Conservation (phyloP, 2,113 vertebrate species). For the Poeciliopsis occidentalis region DNA sequence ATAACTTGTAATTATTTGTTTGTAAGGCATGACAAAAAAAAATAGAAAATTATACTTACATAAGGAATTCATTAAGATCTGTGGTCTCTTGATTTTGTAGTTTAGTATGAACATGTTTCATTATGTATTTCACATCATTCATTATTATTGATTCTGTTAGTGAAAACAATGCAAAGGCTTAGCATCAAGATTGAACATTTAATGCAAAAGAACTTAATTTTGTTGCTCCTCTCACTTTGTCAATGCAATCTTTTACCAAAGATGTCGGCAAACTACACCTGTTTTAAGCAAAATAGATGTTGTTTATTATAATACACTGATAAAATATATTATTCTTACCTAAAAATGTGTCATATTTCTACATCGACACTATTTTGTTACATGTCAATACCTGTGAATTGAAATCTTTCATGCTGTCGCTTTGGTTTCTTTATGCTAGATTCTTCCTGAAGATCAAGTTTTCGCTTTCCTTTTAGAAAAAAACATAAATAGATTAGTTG, state of each 20-base stretch:
- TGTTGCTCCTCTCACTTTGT: background rate
- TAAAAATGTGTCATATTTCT: background rate
- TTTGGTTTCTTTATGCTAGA: background rate
- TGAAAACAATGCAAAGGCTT: too few species aligned
- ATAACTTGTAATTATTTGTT: too few species aligned
- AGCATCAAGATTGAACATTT: too few species aligned
- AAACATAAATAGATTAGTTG: too few species aligned
- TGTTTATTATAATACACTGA: background rate
- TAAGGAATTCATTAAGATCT: conserved; percentile 25
- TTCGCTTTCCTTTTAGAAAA: too few species aligned
- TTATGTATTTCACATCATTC: too few species aligned
- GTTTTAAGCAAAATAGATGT: background rate
- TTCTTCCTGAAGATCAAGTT: too few species aligned
- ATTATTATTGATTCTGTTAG: too few species aligned
- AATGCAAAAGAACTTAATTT: background rate
- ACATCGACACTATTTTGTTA: background rate
- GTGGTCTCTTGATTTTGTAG: background rate
- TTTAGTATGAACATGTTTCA: fast-evolving
- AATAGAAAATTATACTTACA: conserved; percentile 17
- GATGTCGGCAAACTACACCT: background rate
- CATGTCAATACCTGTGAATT: background rate
- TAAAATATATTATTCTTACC: background rate
- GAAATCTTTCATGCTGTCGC: background rate
- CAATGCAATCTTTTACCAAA: background rate
- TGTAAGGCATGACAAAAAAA: too few species aligned